Evolutionary conservation across 2,113 vertebrate genomes (phyloP).

Genomic region (Corynorhinus townsendii): DNA sequence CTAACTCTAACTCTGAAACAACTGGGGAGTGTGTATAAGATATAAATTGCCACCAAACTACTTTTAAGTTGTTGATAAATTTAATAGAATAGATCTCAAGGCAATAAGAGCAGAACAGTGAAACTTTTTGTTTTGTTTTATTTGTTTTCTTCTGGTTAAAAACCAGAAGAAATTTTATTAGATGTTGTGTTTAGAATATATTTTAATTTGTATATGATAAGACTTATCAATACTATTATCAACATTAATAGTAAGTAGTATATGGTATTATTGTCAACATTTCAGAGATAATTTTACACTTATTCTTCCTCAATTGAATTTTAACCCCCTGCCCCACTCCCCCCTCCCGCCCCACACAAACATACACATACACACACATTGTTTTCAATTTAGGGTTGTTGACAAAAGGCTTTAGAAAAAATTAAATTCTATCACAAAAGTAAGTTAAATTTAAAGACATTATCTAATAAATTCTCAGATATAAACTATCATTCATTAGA

Average conservation of each 20-base stretch:
- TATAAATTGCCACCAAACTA: not conserved
- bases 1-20: not conserved
- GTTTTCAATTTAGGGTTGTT: not conserved
- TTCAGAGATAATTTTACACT: not conserved
- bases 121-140: not conserved
- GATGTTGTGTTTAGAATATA: not conserved
- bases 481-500: not conserved
- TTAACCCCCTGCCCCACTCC: rapidly evolving
- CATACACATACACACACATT: not conserved
- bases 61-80: not conserved
- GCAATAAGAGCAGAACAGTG: not conserved
- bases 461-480: not conserved
- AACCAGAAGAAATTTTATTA: not conserved
- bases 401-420: not conserved
- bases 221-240: not conserved
- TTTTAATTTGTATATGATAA: not conserved
- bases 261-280: not conserved
- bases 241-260: not conserved
- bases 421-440: not conserved
- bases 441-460: not conserved
- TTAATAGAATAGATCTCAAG: not conserved
- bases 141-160: not conserved
- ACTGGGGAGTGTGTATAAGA: not conserved
- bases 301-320: not conserved
- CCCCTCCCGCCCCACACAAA: too few relatives aligned